Conservation (phyloP, 2,113 vertebrate species). For the Setophaga coronata region DNA sequence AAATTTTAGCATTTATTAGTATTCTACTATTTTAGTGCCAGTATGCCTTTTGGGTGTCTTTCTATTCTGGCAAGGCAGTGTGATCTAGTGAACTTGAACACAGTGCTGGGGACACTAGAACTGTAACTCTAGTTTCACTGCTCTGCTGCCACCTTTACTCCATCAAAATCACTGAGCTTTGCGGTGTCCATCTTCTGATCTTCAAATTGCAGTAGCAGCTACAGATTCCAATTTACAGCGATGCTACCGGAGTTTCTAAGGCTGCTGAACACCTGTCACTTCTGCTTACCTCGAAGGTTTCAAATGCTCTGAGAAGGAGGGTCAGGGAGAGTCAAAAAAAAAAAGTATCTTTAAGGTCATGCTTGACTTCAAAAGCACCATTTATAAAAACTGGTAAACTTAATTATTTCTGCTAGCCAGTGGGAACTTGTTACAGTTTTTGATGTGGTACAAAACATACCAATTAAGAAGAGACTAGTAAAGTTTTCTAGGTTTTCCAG, state of each 20-base stretch:
- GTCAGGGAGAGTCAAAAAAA: neutral
- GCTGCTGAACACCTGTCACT: neutral
- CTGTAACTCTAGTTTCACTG: neutral
- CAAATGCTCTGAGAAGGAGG: neutral
- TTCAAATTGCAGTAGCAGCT: neutral
- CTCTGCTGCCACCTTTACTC: neutral
- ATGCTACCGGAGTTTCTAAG: neutral
- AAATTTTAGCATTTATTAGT: neutral
- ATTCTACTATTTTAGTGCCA: neutral
- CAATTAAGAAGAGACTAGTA: neutral
- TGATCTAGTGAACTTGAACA: neutral
- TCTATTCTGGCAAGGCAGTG: neutral
- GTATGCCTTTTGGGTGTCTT: neutral
- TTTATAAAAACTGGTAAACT: neutral
- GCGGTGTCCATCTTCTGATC: neutral
- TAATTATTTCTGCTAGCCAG: conserved; percentile 3
- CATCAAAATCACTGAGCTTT: neutral
- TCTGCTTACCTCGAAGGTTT: neutral
- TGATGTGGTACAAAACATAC: neutral
- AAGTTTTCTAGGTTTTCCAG: neutral
- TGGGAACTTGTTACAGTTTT: neutral
- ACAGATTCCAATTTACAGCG: neutral
- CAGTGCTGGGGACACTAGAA: neutral
- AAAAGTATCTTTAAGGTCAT: neutral
- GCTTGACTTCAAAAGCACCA: neutral